phyloP scores from a whole-genome alignment of 2,113 vertebrate genomes.

The Centrocercus urophasianus region DNA sequence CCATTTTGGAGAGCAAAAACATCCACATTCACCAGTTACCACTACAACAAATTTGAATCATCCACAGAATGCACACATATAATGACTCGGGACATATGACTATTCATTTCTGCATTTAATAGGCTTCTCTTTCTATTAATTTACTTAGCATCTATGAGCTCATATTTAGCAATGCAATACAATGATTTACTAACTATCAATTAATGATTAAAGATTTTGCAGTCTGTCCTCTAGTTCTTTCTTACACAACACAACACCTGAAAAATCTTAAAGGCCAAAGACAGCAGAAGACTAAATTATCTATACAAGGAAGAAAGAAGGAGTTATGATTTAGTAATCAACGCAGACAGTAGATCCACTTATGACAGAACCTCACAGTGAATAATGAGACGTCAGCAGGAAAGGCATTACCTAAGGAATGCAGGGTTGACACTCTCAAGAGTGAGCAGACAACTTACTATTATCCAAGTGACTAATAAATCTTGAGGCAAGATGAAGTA shows the following conservation, averaged over 20 bases:
- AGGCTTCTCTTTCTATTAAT: background rate
- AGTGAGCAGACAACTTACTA: background rate
- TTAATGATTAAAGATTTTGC: background rate
- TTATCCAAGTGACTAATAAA: background rate
- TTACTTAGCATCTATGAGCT: background rate
- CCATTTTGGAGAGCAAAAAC: background rate
- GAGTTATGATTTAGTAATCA: background rate
- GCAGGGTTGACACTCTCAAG: background rate
- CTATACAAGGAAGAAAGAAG: background rate
- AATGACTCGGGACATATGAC: background rate
- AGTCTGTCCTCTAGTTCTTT: background rate
- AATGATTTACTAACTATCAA: background rate
- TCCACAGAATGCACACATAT: rapidly evolving
- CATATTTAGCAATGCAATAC: background rate
- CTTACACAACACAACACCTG: background rate
- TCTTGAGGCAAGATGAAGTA: background rate
- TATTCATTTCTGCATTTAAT: background rate
- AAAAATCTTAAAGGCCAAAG: background rate
- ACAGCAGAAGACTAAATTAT: background rate
- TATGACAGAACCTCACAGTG: background rate
- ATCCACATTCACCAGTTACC: background rate
- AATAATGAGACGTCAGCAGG: background rate
- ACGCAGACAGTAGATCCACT: background rate
- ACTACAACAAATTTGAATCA: background rate
- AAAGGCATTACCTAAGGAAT: background rate